Percentiles rank a stretch among this genome's conserved stretches.
phyloP scores from a whole-genome alignment of 2,888 invertebrate genomes.

The Scaptomyza polygonia region DNA sequence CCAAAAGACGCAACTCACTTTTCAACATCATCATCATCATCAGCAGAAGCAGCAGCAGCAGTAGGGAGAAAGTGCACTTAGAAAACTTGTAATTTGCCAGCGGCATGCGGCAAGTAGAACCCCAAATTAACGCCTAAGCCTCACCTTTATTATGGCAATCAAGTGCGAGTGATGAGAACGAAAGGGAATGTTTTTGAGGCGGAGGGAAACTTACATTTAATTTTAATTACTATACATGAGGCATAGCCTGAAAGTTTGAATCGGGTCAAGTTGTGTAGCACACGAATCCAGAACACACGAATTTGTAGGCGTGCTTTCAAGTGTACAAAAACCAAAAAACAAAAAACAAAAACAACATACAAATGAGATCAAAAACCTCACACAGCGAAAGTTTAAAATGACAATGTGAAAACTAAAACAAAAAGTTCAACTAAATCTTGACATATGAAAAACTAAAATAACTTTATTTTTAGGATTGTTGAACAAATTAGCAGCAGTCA shows the following conservation, averaged over 20 bases:
- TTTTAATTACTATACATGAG: constrained; percentile 56
- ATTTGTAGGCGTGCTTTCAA: constrained; percentile 35
- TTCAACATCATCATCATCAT: constrained; percentile 10
- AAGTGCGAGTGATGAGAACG: constrained; percentile 34
- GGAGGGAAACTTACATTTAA: constrained; percentile 26
- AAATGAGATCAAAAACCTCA: constrained; percentile 46
- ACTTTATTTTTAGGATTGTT: no score
- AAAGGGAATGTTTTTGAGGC: background rate
- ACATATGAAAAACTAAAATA: background rate
- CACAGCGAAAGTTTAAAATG: constrained; percentile 75
- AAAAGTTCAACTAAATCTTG: background rate
- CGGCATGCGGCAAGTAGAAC: constrained; percentile 57
- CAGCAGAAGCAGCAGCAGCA: background rate
- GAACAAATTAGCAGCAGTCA: no score
- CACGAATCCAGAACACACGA: constrained; percentile 54
- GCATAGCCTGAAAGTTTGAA: constrained; percentile 40
- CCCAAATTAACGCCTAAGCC: constrained; percentile 77
- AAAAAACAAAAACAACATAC: no score
- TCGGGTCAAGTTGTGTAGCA: constrained; percentile 69
- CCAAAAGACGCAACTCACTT: constrained; percentile 59
- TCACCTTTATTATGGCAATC: constrained; percentile 63
- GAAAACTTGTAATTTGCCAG: constrained; percentile 66
- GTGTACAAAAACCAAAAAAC: background rate
- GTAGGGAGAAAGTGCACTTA: constrained; percentile 68
- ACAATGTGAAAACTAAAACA: constrained; percentile 41